phyloP scores from a whole-genome alignment of 2,888 invertebrate genomes.

The Brachyptera putata region DNA sequence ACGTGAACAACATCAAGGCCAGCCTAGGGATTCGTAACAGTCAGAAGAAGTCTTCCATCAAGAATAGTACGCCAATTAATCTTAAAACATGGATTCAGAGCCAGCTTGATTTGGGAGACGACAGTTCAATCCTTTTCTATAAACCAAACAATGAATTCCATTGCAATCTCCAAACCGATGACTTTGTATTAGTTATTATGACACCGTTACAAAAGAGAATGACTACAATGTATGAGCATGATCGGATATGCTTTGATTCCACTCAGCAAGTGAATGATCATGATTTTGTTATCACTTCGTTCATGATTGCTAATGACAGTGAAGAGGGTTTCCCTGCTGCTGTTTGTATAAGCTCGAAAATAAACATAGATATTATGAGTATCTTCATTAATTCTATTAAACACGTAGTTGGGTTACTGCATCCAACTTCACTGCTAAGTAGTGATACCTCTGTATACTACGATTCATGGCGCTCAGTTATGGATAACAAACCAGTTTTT shows the following conservation, averaged over 20 bases:
- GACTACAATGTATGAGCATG: background rate
- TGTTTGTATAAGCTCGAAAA: background rate
- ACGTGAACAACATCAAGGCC: background rate
- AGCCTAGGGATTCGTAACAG: background rate
- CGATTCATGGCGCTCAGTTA: background rate
- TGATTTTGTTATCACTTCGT: background rate
- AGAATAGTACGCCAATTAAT: too few relatives aligned
- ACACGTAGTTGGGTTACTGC: background rate
- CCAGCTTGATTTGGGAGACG: background rate
- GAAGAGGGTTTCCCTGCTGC: background rate
- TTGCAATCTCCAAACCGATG: background rate
- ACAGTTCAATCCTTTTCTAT: background rate
- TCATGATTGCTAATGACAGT: background rate
- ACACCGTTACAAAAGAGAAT: background rate
- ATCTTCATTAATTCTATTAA: background rate
- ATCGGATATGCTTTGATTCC: background rate
- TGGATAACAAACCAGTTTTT: background rate
- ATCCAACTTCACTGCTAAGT: background rate
- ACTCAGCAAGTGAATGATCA: background rate
- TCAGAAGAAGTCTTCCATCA: too few relatives aligned
- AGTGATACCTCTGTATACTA: background rate
- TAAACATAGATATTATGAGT: background rate
- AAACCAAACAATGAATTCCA: background rate
- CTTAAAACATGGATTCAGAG: background rate
- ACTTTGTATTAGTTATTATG: background rate